Percentiles rank a stretch among this genome's conserved stretches.
phyloP scores from a whole-genome alignment of 64 coral and sea anemone genomes.

The Actinia tenebrosa region DNA sequence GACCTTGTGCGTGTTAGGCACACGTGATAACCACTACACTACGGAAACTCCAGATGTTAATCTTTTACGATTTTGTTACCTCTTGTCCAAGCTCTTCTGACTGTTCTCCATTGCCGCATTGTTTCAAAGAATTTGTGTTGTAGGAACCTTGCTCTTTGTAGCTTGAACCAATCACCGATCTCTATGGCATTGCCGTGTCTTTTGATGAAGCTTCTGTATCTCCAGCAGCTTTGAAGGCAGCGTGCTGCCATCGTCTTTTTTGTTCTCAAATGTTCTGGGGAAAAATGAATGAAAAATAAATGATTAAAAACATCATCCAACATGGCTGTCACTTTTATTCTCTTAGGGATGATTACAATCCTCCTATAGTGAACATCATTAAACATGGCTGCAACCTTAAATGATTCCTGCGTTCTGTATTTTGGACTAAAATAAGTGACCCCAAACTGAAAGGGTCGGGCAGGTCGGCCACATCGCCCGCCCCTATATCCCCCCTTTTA shows the following conservation, averaged over 20 bases:
- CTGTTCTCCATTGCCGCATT: conserved; percentile 59
- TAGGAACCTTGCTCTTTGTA: conserved; percentile 46
- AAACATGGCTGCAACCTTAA: neutral
- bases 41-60: neutral
- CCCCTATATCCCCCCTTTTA: too few species aligned
- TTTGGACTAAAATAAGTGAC: too few species aligned
- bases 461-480: too few species aligned
- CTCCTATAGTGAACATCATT: neutral
- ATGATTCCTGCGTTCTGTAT: neutral
- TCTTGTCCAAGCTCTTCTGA: conserved; percentile 64
- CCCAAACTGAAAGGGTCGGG: too few species aligned
- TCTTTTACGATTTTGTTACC: conserved; percentile 1
- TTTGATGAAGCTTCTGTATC: conserved; percentile 62
- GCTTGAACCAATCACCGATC: conserved; percentile 49
- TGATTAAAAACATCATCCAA: too few species aligned
- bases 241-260: conserved; percentile 70
- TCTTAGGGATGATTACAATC: too few species aligned
- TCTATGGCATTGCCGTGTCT: conserved; percentile 41
- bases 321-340: too few species aligned
- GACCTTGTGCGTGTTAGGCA: conserved; percentile 23
- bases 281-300: neutral
- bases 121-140: conserved; percentile 60
- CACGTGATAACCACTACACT: conserved; percentile 28
- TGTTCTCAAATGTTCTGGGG: neutral
- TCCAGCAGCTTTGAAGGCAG: conserved; percentile 85